Evolutionary conservation across 2,888 invertebrate species (phyloP).

Genomic region (Heliothis peltigera): DNA sequence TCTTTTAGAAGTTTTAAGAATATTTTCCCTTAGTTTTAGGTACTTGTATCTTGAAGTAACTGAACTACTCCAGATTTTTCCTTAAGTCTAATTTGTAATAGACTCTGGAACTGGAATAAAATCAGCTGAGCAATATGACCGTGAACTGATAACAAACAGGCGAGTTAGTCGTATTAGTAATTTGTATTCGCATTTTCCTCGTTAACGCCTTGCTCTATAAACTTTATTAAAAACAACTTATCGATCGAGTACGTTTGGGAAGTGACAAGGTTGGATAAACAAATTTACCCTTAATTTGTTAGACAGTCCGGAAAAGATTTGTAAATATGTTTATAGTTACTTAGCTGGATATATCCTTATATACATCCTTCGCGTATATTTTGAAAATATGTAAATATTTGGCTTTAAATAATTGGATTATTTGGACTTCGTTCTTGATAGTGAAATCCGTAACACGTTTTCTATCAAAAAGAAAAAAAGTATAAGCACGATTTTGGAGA

Average conservation of each 20-base stretch:
- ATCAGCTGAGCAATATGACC: background rate
- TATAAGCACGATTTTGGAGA: background rate
- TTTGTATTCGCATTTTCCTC: background rate
- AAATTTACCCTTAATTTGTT: constrained; percentile 30
- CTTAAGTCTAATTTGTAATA: background rate
- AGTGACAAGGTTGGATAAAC: constrained; percentile 46
- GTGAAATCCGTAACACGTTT: background rate
- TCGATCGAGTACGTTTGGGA: constrained; percentile 42
- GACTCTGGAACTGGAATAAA: too few relatives aligned
- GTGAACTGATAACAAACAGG: background rate
- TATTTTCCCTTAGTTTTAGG: constrained; percentile 42
- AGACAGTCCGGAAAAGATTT: constrained; percentile 24
- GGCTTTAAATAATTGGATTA: background rate
- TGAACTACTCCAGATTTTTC: background rate
- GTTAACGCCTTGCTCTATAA: constrained; percentile 43
- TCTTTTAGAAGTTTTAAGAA: constrained; percentile 58
- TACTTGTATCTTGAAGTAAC: background rate
- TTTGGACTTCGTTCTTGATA: background rate
- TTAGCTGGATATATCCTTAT: constrained; percentile 30
- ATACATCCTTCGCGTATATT: constrained; percentile 6
- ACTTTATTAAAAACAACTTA: constrained; percentile 69
- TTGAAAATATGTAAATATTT: constrained; percentile 20
- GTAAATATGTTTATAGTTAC: background rate
- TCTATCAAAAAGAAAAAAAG: background rate
- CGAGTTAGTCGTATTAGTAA: background rate